Evolutionary conservation across 2,113 vertebrate species (phyloP).

Genomic region (Micronycteris hirsuta): DNA sequence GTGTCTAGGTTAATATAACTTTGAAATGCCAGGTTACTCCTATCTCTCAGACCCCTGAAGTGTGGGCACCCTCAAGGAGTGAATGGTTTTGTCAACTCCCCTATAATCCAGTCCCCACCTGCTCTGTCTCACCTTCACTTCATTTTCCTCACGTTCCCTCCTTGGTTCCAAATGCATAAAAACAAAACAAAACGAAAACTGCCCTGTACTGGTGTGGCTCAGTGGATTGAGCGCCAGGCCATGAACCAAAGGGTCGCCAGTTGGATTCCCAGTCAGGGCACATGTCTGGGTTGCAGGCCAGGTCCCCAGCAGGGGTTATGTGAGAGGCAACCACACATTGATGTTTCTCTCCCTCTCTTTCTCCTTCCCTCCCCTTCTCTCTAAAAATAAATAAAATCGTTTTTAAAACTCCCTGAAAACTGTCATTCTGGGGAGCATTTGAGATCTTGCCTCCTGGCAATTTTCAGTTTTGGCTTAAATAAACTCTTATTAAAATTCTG

Average conservation of each 20-base stretch:
- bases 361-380: too few relatives aligned
- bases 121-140: not conserved
- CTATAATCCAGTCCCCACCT: not conserved
- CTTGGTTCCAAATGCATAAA: not conserved
- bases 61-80: not conserved
- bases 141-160: not conserved
- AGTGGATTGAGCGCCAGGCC: too few relatives aligned
- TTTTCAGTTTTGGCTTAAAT: not conserved
- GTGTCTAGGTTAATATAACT: not conserved
- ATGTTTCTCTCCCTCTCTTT: too few relatives aligned
- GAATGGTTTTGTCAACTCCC: not conserved
- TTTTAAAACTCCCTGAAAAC: not conserved
- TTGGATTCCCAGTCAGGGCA: too few relatives aligned
- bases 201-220: too few relatives aligned
- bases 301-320: too few relatives aligned
- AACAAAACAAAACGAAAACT: too few relatives aligned
- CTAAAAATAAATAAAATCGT: too few relatives aligned
- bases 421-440: not conserved
- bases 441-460: not conserved
- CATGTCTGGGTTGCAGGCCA: too few relatives aligned
- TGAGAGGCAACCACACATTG: too few relatives aligned
- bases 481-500: not conserved
- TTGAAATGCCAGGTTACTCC: not conserved
- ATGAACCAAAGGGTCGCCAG: too few relatives aligned
- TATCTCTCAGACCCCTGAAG: not conserved